These are phyloP conservation scores for Danio choprae DNA, from an alignment of 2,797 vertebrate species.

Conservation along the genomic window DNA sequence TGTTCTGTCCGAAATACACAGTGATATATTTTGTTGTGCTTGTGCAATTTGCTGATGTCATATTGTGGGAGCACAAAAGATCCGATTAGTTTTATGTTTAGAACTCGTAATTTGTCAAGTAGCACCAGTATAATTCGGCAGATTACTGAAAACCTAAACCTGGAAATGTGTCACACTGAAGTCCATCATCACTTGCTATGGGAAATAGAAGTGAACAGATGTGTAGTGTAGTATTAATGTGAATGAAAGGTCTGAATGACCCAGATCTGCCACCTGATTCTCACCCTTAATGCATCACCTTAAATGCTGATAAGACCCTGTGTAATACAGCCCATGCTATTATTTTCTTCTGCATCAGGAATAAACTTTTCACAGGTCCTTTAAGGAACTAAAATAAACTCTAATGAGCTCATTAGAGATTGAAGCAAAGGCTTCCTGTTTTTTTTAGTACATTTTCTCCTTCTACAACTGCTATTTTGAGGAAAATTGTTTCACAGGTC, in stretches of 20 bases:
- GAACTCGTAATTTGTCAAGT: conserved; percentile 71
- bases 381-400: not conserved
- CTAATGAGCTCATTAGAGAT: not conserved
- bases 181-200: not conserved
- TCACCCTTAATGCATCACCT: not conserved
- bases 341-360: conserved; percentile 1
- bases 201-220: conserved; percentile 12
- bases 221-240: conserved; percentile 19
- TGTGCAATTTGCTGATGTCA: not conserved
- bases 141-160: conserved; percentile 9
- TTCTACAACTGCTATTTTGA: not conserved
- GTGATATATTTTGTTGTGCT: conserved; percentile 7
- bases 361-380: not conserved
- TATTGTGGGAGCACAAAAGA: not conserved
- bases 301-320: conserved; percentile 2
- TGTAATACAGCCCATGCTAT: not conserved
- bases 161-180: not conserved
- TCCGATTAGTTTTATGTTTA: not conserved
- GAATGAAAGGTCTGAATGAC: conserved; percentile 36
- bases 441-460: not conserved
- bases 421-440: not conserved
- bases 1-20: not conserved
- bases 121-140: conserved; percentile 15
- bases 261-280: conserved; percentile 15
- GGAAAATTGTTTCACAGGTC: not conserved